Base-by-base conservation (phyloP, 2,113 vertebrate genomes). In the Mus pahari region DNA sequence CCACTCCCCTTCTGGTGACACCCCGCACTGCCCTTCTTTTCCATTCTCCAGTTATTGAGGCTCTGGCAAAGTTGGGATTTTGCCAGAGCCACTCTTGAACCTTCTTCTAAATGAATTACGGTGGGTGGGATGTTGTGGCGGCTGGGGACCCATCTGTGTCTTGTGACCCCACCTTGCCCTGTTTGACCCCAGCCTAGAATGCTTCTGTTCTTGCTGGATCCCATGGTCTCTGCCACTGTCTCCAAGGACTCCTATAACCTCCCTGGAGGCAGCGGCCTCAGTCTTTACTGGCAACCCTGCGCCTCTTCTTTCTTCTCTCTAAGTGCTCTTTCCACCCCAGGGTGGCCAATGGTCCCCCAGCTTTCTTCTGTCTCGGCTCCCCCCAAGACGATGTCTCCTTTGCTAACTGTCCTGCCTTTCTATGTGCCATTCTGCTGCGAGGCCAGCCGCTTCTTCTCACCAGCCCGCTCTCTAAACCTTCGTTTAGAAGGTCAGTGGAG, bases 341-440 rank as follows among this genome's bases (percentile, higher is more conserved):
- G 91, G 16, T 4, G 9, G 64, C 68, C 96, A 42, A 5, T 0
- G 64, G 22, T 64, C 87, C 74, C 94, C 97, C 95, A 62, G 97
- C 96, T 89, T 9, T 5, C 26, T 89, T 0, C 81, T 0, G 71
- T 95, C 97, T 91, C 97, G 87, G 97, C 97, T 92, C 92, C 97
- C 96, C 88, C 97, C 79, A 92, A 98, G 97, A 96, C 83, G 96
- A 39, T 97, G 71, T 98, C 97, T 53, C 97, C 96, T 77, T 55
- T 60, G 55, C 96, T 48, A 0, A 36, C 97, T 13, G 0, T 42
- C 58, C 71, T 55, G 55, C 84, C 93, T 62, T 7, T 55, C 53
- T 68, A 13, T 36, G 55, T 11, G 93, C 84, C 39, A 58, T 26
- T 68, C 93, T 95, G 87, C 94, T 33, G n/a, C 94, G 93, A 91